phyloP scores from a whole-genome alignment of 1,140 invertebrate species.

The Drosophila jambulina region DNA sequence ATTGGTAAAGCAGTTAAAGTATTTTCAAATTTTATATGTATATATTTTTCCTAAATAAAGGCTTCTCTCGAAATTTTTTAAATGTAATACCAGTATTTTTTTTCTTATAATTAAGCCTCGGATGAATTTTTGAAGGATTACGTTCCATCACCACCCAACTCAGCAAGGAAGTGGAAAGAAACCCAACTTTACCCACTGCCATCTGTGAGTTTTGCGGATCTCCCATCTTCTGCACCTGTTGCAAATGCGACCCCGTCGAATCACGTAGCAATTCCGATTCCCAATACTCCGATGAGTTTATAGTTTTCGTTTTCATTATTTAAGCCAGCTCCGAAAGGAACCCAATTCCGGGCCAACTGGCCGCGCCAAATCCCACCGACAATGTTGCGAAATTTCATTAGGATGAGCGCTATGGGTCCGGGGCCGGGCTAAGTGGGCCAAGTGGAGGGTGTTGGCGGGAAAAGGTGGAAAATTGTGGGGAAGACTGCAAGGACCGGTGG shows the following conservation, averaged over 20 bases:
- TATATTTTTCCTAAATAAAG: neutral
- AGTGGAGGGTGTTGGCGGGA: neutral
- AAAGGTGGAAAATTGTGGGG: slow-evolving; percentile 32
- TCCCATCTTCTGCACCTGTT: slow-evolving; percentile 37
- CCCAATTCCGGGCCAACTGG: slow-evolving; percentile 16
- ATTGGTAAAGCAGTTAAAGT: neutral
- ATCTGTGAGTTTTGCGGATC: neutral
- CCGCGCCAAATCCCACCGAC: slow-evolving; percentile 24
- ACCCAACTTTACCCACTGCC: neutral
- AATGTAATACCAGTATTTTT: neutral
- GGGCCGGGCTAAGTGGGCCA: neutral
- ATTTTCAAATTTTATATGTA: neutral
- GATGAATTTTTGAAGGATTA: neutral
- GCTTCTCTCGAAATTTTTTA: neutral
- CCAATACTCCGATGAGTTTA: slow-evolving; percentile 73
- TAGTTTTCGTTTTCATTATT: slow-evolving; percentile 66
- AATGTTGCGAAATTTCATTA: slow-evolving; percentile 75
- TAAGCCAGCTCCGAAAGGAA: slow-evolving; percentile 14
- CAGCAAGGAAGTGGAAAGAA: neutral
- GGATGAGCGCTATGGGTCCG: slow-evolving; percentile 14
- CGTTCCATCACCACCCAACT: neutral
- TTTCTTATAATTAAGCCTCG: neutral
- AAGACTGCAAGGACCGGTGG: slow-evolving; percentile 16
- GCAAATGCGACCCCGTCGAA: slow-evolving; percentile 12
- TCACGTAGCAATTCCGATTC: slow-evolving; percentile 52